Conservation (phyloP, 2,888 invertebrate species). For the Aspidiotus rigidus region DNA sequence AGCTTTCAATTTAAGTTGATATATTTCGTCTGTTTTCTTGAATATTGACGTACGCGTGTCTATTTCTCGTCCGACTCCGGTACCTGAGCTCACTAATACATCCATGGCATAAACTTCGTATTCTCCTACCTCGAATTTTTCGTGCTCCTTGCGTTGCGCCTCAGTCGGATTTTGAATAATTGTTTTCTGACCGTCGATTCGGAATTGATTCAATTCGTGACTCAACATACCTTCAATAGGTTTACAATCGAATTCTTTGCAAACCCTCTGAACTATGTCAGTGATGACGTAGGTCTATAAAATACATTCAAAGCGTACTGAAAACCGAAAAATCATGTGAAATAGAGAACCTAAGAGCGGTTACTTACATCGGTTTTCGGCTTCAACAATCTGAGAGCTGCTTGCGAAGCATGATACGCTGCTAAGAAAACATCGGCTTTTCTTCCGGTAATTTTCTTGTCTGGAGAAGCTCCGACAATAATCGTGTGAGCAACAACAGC, state of each 20-base stretch:
- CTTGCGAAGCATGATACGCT: slow-evolving; percentile 91
- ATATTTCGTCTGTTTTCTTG: slow-evolving; percentile 95
- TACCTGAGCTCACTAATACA: slow-evolving; percentile 92
- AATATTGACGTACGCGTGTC: slow-evolving; percentile 94
- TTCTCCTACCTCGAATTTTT: slow-evolving; percentile 88
- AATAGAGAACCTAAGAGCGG: not conserved
- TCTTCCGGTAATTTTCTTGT: slow-evolving; percentile 69
- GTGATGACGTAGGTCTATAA: slow-evolving; percentile 78
- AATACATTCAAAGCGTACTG: not conserved
- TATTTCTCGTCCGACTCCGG: slow-evolving; percentile 84
- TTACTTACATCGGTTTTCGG: slow-evolving; percentile 71
- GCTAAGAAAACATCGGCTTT: slow-evolving; percentile 93
- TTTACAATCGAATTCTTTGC: slow-evolving; percentile 88
- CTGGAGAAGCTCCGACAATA: slow-evolving; percentile 67
- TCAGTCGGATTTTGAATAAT: slow-evolving; percentile 96
- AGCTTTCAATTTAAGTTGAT: slow-evolving; percentile 93
- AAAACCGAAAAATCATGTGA: not conserved
- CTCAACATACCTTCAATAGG: slow-evolving; percentile 94
- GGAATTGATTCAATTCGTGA: slow-evolving; percentile 90
- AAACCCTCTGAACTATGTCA: slow-evolving; percentile 83
- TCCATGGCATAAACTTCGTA: slow-evolving; percentile 98
- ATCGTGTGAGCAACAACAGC: slow-evolving; percentile 96
- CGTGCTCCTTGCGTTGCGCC: slow-evolving; percentile 91
- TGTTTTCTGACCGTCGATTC: slow-evolving; percentile 96
- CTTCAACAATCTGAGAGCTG: slow-evolving; percentile 83